These are phyloP conservation scores for Bostrychus sinensis DNA, from an alignment of 2,113 vertebrate genomes.

Conservation along the genomic window DNA sequence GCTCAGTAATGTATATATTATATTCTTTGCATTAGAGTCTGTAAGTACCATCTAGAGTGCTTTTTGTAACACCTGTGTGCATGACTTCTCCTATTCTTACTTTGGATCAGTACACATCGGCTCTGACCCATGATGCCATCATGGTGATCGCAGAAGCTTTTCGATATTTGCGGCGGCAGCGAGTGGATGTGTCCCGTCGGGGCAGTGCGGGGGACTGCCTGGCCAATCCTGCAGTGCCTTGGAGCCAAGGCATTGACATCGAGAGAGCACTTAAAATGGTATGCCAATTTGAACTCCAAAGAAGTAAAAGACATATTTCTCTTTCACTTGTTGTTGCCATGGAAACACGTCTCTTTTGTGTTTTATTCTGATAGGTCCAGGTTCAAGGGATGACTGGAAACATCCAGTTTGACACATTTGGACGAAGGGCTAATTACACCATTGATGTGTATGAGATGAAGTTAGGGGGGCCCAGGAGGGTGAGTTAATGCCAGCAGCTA, in stretches of 20 bases:
- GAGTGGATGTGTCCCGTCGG: slow-evolving; percentile 94
- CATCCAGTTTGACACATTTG: slow-evolving; percentile 97
- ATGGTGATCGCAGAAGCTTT: slow-evolving; percentile 96
- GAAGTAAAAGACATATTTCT: background rate
- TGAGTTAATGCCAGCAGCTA: slow-evolving; percentile 66
- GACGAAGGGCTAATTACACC: slow-evolving; percentile 94
- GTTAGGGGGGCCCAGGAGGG: slow-evolving; percentile 87
- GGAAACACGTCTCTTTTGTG: slow-evolving; percentile 1
- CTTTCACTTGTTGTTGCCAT: slow-evolving; percentile 1
- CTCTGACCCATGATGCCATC: slow-evolving; percentile 94
- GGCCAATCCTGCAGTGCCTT: slow-evolving; percentile 96
- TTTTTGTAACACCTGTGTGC: slow-evolving; percentile 17
- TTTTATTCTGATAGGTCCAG: slow-evolving; percentile 84
- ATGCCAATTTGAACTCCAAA: slow-evolving; percentile 39
- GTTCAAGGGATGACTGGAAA: slow-evolving; percentile 99
- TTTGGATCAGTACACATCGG: slow-evolving; percentile 91
- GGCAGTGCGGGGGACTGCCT: slow-evolving; percentile 97
- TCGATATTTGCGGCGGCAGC: slow-evolving; percentile 92
- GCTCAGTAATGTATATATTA: no score
- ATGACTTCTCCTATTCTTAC: slow-evolving; percentile 28
- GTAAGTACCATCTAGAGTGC: background rate
- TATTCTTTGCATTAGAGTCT: background rate
- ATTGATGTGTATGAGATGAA: slow-evolving; percentile 98
- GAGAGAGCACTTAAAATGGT: slow-evolving; percentile 99
- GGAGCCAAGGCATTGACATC: slow-evolving; percentile 99